Conservation (phyloP, 2,888 invertebrate genomes). For the Tipula unca region DNA sequence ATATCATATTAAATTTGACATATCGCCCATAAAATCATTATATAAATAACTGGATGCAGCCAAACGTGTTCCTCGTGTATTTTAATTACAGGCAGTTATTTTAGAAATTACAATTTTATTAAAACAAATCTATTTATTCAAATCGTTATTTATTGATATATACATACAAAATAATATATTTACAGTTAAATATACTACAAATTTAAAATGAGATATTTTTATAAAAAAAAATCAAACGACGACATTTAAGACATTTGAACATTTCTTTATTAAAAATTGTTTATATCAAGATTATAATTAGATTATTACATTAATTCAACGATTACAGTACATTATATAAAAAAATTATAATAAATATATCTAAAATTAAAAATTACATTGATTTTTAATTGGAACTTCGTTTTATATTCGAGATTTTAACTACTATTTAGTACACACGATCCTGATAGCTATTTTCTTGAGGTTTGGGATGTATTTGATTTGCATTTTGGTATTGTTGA, state of each 20-base stretch:
- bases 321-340: background rate
- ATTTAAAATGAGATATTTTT: background rate
- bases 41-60: background rate
- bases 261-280: background rate
- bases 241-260: background rate
- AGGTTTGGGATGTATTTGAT: slow-evolving; percentile 45
- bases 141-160: background rate
- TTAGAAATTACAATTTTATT: background rate
- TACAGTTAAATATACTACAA: background rate
- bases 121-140: background rate
- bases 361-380: background rate
- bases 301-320: background rate
- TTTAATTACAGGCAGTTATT: background rate
- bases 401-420: background rate
- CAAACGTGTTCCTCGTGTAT: background rate
- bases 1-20: background rate
- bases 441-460: slow-evolving; percentile 81
- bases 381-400: background rate
- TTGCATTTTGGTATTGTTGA: slow-evolving; percentile 51
- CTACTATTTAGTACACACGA: slow-evolving; percentile 58
- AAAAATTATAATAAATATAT: background rate
- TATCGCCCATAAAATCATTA: background rate
- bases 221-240: background rate
- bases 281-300: background rate
- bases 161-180: background rate